Evolutionary conservation across 2,797 vertebrate genomes (phyloP), one percentile per base, ranked within the genome.

Genomic region (Florisuga fusca): DNA sequence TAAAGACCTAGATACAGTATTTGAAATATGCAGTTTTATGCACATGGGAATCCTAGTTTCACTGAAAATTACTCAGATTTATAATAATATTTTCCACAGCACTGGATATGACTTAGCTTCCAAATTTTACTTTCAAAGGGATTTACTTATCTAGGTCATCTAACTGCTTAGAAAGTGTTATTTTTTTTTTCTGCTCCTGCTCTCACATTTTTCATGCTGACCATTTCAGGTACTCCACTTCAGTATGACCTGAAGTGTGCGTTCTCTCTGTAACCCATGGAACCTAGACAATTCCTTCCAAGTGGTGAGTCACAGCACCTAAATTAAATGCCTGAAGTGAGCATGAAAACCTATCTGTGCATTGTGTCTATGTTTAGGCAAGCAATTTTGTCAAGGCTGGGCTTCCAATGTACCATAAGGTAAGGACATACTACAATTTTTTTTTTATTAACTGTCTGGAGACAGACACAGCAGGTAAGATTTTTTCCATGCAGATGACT

Each of bases 91-190:
- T 92, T 95, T 78, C 33, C 43, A 85, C 93, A 94, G 68, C 33
- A 66, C 8, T 61, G 17, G 46, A 72, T 59, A 57, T n/a, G 26
- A 89, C 53, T 68, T 80, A 51, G 46, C 51, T 55, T 15, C 20
- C 15, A 79, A 79, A 20, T 66, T 93, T 87, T 69, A 82, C 73
- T 95, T 90, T 25, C 51, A 82, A 87, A 63, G 46, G 55, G 66
- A 91, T 80, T 89, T 75, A 91, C 64, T 72, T 29, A 93, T 86
- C 36, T 72, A 80, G 91, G 76, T 91, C 73, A 92, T 5, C 10
- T 36, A 85, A 91, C 51, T 43, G 54, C 20, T 51, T 69, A 62
- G 66, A 69, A 93, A 88, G 69, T 9, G 41, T 12, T 26, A 5
- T 11, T 76, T 90, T 90, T 90, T 90, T 68, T 45, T 45, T 71